Base-by-base conservation (phyloP, 2,113 vertebrate genomes). In the Gyps fulvus region DNA sequence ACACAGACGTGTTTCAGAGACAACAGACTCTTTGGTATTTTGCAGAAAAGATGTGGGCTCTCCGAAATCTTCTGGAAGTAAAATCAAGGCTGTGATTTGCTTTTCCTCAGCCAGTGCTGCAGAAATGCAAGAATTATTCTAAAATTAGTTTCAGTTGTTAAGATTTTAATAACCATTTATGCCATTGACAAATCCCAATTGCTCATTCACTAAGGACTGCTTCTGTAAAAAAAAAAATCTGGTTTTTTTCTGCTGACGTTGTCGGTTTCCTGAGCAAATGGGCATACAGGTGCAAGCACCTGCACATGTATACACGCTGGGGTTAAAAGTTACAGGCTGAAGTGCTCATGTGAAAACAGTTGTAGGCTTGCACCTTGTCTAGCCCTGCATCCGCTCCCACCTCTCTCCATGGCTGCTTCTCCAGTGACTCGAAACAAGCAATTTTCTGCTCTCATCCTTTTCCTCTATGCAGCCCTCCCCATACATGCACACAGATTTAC, bases 401-500 rank as follows among this genome's bases (percentile, higher is more conserved):
- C 70, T 82, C 49, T 65, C 73, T 87, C 25, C 22, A 2, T 9
- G 43, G 13, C 74, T 61, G 54, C 80, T 88, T 90, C 85, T 93
- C 90, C 8, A 17, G 32, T 95, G 90, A 69, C 67, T 96, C 0
- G 0, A 90, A 96, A 92, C 32, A 86, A 93, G 85, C 92, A 83
- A 93, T 97, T 96, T 94, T 95, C 93, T 94, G 36, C 70, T 93
- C 85, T 94, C 62, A 54, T 69, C 78, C 66, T 72, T 86, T 76
- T 74, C 59, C 49, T 93, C 88, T 92, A 90, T 76, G 58, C 74
- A 55, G 27, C 90, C 71, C 49, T 85, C 79, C 90, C 85, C 32
- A 40, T 42, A 45, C 8, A 62, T 6, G 19, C 65, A 57, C 81
- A 54, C 16, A 83, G 78, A 90, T 94, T 83, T 93, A 83, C 87